A percentile compares a stretch with the other conserved stretches of the same genome.
Conservation (phyloP, 1,140 invertebrate genomes). For the Micrasema minimum region DNA sequence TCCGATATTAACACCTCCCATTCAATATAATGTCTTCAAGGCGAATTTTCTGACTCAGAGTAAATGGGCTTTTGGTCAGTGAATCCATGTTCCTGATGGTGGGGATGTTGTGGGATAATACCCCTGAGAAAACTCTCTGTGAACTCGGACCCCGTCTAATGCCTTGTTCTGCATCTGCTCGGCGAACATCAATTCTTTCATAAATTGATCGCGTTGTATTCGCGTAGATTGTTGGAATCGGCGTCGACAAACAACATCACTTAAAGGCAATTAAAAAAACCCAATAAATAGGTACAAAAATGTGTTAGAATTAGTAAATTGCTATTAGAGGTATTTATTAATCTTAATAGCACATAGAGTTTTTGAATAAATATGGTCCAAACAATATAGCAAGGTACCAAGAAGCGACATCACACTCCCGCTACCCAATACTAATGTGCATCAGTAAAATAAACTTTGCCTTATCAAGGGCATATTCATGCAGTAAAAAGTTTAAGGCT, state of each 20-base stretch:
- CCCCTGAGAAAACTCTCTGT: constrained; percentile 63
- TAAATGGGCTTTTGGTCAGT: constrained; percentile 31
- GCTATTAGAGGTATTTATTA: no score
- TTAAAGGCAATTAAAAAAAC: constrained; percentile 49
- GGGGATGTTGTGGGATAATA: constrained; percentile 63
- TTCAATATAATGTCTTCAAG: constrained; percentile 17
- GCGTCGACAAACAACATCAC: constrained; percentile 61
- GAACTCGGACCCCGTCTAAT: constrained; percentile 63
- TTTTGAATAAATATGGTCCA: no score
- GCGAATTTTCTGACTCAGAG: constrained; percentile 18
- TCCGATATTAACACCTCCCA: not conserved
- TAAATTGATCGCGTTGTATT: constrained; percentile 61
- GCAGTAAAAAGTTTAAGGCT: no score
- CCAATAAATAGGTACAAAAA: not conserved
- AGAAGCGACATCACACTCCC: no score
- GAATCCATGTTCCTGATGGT: constrained; percentile 57
- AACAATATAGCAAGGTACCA: no score
- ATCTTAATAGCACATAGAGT: no score
- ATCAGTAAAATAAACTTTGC: no score
- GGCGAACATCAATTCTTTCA: constrained; percentile 62
- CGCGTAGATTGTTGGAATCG: constrained; percentile 61
- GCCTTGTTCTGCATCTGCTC: constrained; percentile 63
- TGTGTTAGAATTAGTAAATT: no score
- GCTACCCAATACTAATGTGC: no score
- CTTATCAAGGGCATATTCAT: no score